phyloP scores from a whole-genome alignment of 1,140 invertebrate species.

The Sarcophaga peregrina region DNA sequence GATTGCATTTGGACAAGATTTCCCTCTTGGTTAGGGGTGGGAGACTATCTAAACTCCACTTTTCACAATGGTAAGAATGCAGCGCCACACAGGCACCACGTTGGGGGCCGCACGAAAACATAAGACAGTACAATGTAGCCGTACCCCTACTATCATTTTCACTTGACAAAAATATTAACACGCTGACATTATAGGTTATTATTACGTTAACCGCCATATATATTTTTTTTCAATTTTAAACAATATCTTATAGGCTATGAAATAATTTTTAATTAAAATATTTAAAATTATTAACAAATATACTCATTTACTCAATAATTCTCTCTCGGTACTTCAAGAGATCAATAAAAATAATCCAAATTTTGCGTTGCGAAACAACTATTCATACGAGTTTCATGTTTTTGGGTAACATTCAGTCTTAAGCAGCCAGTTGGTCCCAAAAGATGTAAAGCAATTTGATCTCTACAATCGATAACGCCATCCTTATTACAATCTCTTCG shows the following conservation, averaged over 20 bases:
- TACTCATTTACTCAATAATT: background rate
- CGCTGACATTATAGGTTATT: too few relatives aligned
- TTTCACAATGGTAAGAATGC: too few relatives aligned
- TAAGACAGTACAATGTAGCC: too few relatives aligned
- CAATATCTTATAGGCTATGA: background rate
- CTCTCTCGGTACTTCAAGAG: background rate
- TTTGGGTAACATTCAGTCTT: background rate
- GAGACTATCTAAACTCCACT: too few relatives aligned
- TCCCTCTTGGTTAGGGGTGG: too few relatives aligned
- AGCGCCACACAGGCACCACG: too few relatives aligned
- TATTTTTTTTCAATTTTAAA: too few relatives aligned
- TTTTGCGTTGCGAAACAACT: background rate
- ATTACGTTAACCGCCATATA: too few relatives aligned
- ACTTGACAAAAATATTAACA: too few relatives aligned
- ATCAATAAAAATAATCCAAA: background rate
- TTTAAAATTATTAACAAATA: background rate
- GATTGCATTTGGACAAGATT: too few relatives aligned
- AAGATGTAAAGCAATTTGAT: constrained; percentile 56
- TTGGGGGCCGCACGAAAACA: too few relatives aligned
- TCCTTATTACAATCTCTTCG: constrained; percentile 55
- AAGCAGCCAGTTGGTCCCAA: constrained; percentile 54
- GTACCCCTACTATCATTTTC: too few relatives aligned
- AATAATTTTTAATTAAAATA: background rate
- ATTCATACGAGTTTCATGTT: background rate
- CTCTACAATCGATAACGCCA: constrained; percentile 54